Evolutionary conservation across 2,888 invertebrate genomes (phyloP).

Genomic region (Spodoptera exigua): DNA sequence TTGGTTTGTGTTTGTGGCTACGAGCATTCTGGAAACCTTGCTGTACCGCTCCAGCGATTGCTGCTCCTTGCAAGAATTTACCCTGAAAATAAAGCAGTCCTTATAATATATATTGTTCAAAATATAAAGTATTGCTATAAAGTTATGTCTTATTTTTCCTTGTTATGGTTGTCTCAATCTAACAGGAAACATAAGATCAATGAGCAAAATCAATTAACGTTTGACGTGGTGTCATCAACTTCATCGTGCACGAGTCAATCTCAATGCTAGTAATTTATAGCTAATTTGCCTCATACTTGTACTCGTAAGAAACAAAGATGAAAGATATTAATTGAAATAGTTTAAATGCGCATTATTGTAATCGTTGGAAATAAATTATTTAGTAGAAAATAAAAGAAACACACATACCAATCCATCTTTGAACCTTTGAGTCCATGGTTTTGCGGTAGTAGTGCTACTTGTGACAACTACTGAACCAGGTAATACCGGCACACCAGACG

Average conservation of each 20-base stretch:
- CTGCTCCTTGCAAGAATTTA: constrained; percentile 68
- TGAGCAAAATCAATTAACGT: too few species aligned
- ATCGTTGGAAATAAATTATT: too few species aligned
- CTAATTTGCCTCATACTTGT: too few species aligned
- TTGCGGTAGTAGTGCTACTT: constrained; percentile 60
- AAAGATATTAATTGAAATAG: too few species aligned
- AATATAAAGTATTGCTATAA: too few species aligned
- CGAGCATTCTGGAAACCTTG: constrained; percentile 63
- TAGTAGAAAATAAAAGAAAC: too few species aligned
- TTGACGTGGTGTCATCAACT: too few species aligned
- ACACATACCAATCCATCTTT: constrained; percentile 71
- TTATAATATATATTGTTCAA: neutral
- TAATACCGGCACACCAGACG: constrained; percentile 18
- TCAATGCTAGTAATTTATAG: too few species aligned
- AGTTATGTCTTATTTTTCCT: too few species aligned
- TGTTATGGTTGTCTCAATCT: neutral
- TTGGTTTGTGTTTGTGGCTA: constrained; percentile 55
- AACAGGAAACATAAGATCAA: constrained; percentile 15
- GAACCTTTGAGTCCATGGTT: constrained; percentile 68
- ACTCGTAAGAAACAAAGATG: too few species aligned
- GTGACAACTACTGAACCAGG: constrained; percentile 34
- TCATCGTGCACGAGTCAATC: too few species aligned
- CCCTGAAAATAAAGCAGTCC: constrained; percentile 56
- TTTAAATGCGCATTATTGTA: too few species aligned
- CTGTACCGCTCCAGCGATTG: constrained; percentile 64